phyloP scores from a whole-genome alignment of 2,888 invertebrate genomes.

The Aricia artaxerxes region DNA sequence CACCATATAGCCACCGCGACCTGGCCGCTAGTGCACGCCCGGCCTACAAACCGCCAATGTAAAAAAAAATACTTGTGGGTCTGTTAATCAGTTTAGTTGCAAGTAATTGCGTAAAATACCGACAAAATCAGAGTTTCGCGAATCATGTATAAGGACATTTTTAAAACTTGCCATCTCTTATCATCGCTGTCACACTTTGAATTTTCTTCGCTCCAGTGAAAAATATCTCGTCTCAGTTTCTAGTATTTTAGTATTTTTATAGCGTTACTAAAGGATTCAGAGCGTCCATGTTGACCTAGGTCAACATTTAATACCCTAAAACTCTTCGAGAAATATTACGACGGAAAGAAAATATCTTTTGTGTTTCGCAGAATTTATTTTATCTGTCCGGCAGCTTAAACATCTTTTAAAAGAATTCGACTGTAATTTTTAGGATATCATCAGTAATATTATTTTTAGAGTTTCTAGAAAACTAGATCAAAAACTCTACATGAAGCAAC shows the following conservation, averaged over 20 bases:
- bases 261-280: not conserved
- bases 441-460: not conserved
- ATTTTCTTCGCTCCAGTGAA: not conserved
- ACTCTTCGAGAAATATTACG: constrained; percentile 23
- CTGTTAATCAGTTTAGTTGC: no score
- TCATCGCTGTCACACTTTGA: not conserved
- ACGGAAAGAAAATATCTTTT: constrained; percentile 8
- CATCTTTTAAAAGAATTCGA: not conserved
- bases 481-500: no score
- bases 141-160: no score
- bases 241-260: constrained; percentile 4
- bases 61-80: no score
- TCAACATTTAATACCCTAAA: constrained; percentile 26
- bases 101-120: no score
- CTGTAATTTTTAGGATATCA: not conserved
- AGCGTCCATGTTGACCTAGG: constrained; percentile 23
- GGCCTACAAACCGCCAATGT: no score
- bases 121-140: no score
- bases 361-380: constrained; percentile 8
- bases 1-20: no score
- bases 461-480: not conserved
- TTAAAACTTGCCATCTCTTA: not conserved
- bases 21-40: no score
- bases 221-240: not conserved
- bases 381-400: constrained; percentile 14